A percentile compares a stretch with the other conserved stretches of the same genome.
Evolutionary conservation across 2,113 vertebrate genomes (phyloP).

Genomic region (Buteo buteo): DNA sequence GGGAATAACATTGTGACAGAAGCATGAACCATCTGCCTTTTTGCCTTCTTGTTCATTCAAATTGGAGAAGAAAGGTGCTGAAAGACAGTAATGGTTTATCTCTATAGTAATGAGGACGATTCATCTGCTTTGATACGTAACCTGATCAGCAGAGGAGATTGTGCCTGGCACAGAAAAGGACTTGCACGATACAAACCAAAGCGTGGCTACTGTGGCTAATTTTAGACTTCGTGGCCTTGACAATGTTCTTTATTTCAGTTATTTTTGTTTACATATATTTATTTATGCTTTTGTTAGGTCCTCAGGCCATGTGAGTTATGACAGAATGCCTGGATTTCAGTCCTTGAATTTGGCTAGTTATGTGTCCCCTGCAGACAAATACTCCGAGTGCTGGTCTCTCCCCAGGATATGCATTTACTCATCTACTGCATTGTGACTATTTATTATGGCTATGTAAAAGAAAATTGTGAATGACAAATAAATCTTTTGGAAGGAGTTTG

Average conservation of each 20-base stretch:
- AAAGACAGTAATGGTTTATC: neutral
- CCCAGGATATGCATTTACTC: neutral
- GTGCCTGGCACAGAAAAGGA: neutral
- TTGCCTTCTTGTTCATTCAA: neutral
- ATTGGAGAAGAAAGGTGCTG: neutral
- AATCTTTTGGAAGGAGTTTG: neutral
- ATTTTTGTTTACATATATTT: neutral
- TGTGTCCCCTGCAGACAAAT: neutral
- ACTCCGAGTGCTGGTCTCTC: neutral
- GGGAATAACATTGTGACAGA: neutral
- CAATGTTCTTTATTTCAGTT: neutral
- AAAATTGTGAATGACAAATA: neutral
- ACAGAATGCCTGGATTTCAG: constrained; percentile 31
- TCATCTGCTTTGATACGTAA: neutral
- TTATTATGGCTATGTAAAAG: neutral
- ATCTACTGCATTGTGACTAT: neutral
- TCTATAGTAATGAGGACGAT: neutral
- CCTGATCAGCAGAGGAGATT: neutral
- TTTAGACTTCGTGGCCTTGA: constrained; percentile 13
- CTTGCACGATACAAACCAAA: neutral
- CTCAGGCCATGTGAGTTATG: neutral
- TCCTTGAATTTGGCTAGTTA: neutral
- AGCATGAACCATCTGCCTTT: neutral
- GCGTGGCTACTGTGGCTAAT: neutral
- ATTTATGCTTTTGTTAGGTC: neutral